phyloP scores from a whole-genome alignment of 2,113 vertebrate species.

The Burhinus bistriatus region DNA sequence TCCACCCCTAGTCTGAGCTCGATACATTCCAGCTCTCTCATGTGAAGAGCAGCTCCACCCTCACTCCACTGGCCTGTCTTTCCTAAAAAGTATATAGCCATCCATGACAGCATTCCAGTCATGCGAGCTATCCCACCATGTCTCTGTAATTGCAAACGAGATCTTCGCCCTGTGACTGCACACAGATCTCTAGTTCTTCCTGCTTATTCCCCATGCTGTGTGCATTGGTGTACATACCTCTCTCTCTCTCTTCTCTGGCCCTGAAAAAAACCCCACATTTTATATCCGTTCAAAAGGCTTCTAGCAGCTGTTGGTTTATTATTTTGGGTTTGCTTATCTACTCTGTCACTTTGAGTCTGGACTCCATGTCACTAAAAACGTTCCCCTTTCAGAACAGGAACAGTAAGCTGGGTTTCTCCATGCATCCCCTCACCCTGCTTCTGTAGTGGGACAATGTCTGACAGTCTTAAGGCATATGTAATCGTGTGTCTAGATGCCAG shows the following conservation, averaged over 20 bases:
- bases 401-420: neutral
- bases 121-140: neutral
- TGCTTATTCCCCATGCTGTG: neutral
- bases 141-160: neutral
- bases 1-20: no score
- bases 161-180: neutral
- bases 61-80: neutral
- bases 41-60: no score
- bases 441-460: neutral
- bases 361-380: neutral
- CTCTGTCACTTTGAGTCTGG: neutral
- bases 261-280: neutral
- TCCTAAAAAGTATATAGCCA: neutral
- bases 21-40: no score
- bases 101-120: neutral
- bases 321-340: neutral
- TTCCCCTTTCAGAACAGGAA: neutral
- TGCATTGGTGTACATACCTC: neutral
- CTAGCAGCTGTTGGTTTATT: neutral
- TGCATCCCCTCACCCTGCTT: neutral
- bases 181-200: neutral
- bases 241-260: neutral
- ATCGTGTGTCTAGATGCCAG: neutral
- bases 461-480: neutral
- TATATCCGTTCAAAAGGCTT: neutral